Evolutionary conservation across 2,888 invertebrate genomes (phyloP), one percentile per base, ranked within the genome.

Genomic region (Holacanthella duospinosa): DNA sequence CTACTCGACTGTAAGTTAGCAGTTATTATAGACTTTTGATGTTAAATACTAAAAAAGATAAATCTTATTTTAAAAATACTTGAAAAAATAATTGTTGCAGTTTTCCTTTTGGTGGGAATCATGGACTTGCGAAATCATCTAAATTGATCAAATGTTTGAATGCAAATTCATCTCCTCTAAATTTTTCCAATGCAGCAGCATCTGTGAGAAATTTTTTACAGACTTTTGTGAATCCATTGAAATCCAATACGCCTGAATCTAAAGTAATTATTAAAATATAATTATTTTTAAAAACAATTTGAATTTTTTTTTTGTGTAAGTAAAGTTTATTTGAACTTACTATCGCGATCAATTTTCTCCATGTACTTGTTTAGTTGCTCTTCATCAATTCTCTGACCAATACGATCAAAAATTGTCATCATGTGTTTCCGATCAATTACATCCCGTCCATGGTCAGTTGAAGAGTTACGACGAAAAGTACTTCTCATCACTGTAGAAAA

Each of bases 201-300:
- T 36, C 43, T 19, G 21, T 59, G 4, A 59, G 6, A 44, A 59
- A 59, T 28, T 59, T 36, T n/a, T 59, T 48, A 28, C 59, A 59
- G 25, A 59, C 16, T 25, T 59, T 59, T 4, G 9, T 43, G 44
- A 36, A 59, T 9, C 21, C 3, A 44, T 59, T 28, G 21, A 25
- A 36, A 25, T 59, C 59, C 43, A 59, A 28, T 6, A 36, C 6
- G 4, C 59, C 59, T 4, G 59, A 36, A 27, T 59, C 59, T 59
- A 26, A 25, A 48, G 28, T 6, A 12, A 48, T n/a, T 9, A 26
- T 28, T 4, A 48, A 36, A 36, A 36, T 36, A 16, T 36, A 16
- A 36, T 36, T 36, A 27, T 16, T 24, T 12, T 21, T 12, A 12
- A 26, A 56, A 16, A 19, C n/a, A 26, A n/a, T n/a, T n/a, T n/a